Evolutionary conservation across 2,797 vertebrate species (phyloP).

Genomic region (Channa striata): DNA sequence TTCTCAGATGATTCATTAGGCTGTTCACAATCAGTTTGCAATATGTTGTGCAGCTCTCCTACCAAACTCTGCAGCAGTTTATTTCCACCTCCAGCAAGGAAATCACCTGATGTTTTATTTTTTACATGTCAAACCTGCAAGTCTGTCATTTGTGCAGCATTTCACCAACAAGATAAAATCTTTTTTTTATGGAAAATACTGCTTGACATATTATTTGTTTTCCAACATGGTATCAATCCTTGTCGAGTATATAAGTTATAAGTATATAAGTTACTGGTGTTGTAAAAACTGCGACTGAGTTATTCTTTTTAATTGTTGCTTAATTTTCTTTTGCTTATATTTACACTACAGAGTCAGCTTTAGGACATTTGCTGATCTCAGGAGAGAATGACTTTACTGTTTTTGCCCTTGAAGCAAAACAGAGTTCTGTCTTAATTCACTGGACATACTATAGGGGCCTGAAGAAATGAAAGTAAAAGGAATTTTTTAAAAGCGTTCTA

Average conservation of each 20-base stretch:
- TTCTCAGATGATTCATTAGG: not conserved
- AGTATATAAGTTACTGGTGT: too few relatives aligned
- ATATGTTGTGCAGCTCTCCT: not conserved
- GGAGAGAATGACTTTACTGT: not conserved
- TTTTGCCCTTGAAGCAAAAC: not conserved
- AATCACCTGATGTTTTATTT: not conserved
- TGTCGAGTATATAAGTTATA: not conserved
- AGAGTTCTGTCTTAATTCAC: not conserved
- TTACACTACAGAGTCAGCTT: not conserved
- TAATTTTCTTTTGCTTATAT: not conserved
- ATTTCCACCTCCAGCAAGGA: slow-evolving; percentile 1
- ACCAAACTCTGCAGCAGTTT: slow-evolving; percentile 1
- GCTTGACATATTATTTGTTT: not conserved
- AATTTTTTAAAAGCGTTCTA: too few relatives aligned
- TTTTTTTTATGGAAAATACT: not conserved
- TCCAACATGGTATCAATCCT: not conserved
- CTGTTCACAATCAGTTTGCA: not conserved
- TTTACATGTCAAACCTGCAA: not conserved
- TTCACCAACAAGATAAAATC: not conserved
- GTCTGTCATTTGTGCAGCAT: too few relatives aligned
- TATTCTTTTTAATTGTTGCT: not conserved
- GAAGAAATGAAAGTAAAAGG: not conserved
- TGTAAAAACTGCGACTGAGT: too few relatives aligned
- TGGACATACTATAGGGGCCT: not conserved
- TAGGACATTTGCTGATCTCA: not conserved